These are phyloP conservation scores for Lasioglossum villosulum DNA, from an alignment of 2,888 invertebrate species.

Conservation along the genomic window DNA sequence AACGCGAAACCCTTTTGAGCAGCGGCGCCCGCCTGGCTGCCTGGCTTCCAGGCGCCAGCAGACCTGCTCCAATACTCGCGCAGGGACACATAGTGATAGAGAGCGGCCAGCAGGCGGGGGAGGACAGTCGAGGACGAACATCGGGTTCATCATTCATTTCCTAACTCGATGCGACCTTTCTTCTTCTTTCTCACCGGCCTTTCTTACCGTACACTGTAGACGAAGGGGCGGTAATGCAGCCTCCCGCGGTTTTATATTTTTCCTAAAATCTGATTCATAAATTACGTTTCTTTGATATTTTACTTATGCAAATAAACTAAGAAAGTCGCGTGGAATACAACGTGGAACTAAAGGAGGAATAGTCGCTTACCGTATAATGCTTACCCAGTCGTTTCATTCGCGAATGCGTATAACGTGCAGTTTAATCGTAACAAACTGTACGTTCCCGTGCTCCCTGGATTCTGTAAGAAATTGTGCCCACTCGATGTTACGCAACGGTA, in stretches of 20 bases:
- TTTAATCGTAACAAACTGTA: not conserved
- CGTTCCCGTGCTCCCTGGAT: not conserved
- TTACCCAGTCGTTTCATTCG: not conserved
- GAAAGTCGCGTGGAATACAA: no score
- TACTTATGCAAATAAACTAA: no score
- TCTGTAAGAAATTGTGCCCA: not conserved
- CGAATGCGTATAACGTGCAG: not conserved
- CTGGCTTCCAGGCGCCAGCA: constrained; percentile 83
- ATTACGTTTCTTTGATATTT: not conserved
- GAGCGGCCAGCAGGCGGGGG: not conserved
- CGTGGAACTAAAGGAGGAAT: no score
- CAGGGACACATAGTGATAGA: constrained; percentile 28
- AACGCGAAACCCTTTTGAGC: constrained; percentile 80
- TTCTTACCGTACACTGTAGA: constrained; percentile 1
- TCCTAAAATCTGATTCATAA: not conserved
- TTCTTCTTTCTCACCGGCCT: constrained; percentile 21
- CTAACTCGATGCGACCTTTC: constrained; percentile 61
- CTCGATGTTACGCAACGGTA: not conserved
- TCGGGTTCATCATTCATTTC: constrained; percentile 74
- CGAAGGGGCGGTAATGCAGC: not conserved
- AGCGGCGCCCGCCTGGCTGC: constrained; percentile 84
- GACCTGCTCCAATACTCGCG: constrained; percentile 77
- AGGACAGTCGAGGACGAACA: constrained; percentile 60
- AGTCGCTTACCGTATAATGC: no score
- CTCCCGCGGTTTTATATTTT: not conserved